Percentiles rank a stretch among this genome's conserved stretches.
Evolutionary conservation across 2,797 vertebrate species (phyloP).

Genomic region (Rachycentron canadum): DNA sequence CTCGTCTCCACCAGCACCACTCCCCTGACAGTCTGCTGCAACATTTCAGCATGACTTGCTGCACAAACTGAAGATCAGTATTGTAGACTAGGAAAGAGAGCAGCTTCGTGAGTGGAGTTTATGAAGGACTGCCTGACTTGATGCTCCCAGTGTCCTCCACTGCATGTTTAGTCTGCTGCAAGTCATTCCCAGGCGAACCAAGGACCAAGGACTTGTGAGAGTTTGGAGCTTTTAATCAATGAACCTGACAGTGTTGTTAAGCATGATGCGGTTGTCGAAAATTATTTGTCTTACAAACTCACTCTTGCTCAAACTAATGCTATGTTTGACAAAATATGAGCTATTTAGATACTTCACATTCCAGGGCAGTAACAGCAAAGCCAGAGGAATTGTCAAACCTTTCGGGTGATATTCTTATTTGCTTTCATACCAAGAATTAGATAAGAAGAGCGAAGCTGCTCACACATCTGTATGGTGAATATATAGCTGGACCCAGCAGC

Average conservation of each 20-base stretch:
- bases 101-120: background rate
- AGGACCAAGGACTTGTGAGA: background rate
- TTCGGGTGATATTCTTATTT: background rate
- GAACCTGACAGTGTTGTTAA: background rate
- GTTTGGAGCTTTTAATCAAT: background rate
- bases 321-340: background rate
- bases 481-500: too few species aligned
- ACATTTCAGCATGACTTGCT: constrained; percentile 10
- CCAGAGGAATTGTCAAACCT: background rate
- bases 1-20: background rate
- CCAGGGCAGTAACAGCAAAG: background rate
- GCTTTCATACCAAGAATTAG: background rate
- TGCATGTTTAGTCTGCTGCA: constrained; percentile 3
- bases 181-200: background rate
- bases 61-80: constrained; percentile 39
- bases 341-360: constrained; percentile 3
- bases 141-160: background rate
- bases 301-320: background rate
- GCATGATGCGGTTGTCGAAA: background rate
- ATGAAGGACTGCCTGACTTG: constrained; percentile 10
- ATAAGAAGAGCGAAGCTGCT: background rate
- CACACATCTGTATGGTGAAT: background rate
- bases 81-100: constrained; percentile 15
- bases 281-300: background rate
- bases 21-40: background rate